Evolutionary conservation across 2,888 invertebrate species (phyloP).

Genomic region (Merodon equestris): DNA sequence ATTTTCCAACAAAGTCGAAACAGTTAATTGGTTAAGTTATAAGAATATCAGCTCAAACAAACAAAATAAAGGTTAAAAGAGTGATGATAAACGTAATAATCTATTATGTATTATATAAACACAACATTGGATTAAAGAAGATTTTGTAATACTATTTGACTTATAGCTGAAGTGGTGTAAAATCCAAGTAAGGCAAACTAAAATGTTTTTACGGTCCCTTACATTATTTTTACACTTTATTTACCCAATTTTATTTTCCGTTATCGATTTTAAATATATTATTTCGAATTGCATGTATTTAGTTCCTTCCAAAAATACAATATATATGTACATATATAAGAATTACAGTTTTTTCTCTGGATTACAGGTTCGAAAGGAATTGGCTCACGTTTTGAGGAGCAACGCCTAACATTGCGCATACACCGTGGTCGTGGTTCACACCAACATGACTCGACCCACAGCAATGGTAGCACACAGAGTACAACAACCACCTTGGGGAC

Average conservation of each 20-base stretch:
- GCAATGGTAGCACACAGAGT: constrained; percentile 85
- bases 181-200: neutral
- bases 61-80: too few relatives aligned
- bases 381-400: constrained; percentile 91
- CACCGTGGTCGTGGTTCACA: constrained; percentile 91
- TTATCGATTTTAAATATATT: neutral
- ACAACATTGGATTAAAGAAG: too few relatives aligned
- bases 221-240: neutral
- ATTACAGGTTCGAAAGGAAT: constrained; percentile 82
- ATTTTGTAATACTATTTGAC: neutral
- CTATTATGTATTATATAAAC: too few relatives aligned
- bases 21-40: too few relatives aligned
- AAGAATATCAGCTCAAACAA: too few relatives aligned
- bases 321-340: neutral
- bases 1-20: too few relatives aligned
- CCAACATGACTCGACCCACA: constrained; percentile 83
- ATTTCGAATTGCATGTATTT: neutral
- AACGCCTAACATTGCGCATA: constrained; percentile 93
- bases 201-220: too few relatives aligned
- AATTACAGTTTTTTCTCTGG: constrained; percentile 5
- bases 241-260: neutral
- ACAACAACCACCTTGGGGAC: constrained; percentile 84
- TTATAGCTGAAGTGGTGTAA: neutral
- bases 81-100: too few relatives aligned
- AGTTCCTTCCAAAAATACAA: neutral